Evolutionary conservation across 2,113 vertebrate species (phyloP).

Genomic region (Gopherus evgoodei): DNA sequence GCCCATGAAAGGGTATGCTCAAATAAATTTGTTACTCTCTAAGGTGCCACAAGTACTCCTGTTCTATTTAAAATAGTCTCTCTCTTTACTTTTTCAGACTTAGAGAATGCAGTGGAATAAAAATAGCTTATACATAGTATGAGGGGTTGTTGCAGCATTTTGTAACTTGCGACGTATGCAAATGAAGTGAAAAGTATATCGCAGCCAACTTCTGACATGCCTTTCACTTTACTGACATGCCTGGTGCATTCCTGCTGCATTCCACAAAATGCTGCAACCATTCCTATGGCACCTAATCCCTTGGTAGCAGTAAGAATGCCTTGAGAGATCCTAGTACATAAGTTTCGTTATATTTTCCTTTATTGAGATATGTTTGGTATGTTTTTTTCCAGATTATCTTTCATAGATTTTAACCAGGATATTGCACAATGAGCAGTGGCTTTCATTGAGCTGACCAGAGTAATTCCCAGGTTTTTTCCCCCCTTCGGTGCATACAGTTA

Average conservation of each 20-base stretch:
- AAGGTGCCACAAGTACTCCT: too few species aligned
- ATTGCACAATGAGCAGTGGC: neutral
- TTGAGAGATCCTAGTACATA: neutral
- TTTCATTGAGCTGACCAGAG: neutral
- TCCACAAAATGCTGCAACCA: too few species aligned
- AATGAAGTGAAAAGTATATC: fast-evolving
- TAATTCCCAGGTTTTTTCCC: neutral
- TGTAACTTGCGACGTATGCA: fast-evolving
- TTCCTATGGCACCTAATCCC: neutral
- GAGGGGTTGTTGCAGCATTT: fast-evolving
- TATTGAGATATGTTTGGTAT: neutral
- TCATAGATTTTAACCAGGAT: neutral
- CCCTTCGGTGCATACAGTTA: neutral
- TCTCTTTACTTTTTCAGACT: neutral
- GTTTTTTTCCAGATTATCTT: neutral
- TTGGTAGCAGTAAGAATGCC: neutral
- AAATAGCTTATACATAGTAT: fast-evolving
- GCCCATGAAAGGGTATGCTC: too few species aligned
- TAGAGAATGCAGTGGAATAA: neutral
- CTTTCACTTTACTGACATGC: neutral
- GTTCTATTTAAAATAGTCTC: neutral
- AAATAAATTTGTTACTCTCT: too few species aligned
- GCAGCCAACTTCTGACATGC: fast-evolving
- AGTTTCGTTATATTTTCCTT: neutral
- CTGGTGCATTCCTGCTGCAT: too few species aligned